Evolutionary conservation across 2,888 invertebrate genomes (phyloP).

Genomic region (Pyrocoelia pectoralis): DNA sequence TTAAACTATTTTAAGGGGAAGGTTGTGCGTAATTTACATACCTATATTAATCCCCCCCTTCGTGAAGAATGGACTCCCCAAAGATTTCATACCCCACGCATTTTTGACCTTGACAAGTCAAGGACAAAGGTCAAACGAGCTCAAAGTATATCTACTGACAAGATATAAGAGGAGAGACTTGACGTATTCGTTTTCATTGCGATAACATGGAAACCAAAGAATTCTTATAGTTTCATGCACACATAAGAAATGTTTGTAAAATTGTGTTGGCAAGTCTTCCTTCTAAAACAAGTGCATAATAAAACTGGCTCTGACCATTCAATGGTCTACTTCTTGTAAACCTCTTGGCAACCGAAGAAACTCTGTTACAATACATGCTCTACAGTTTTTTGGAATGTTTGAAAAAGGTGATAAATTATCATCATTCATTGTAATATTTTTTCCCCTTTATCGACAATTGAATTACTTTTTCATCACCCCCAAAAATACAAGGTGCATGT

Average conservation of each 20-base stretch:
- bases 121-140: no score
- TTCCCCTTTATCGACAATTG: neutral
- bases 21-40: no score
- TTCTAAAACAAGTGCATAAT: neutral
- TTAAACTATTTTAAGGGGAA: no score
- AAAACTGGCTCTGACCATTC: neutral
- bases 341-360: neutral
- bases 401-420: no score
- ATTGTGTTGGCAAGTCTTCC: neutral
- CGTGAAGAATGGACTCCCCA: no score
- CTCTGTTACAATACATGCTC: neutral
- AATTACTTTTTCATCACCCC: neutral
- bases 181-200: no score
- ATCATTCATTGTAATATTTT: neutral
- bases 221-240: neutral
- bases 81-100: no score
- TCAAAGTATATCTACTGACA: no score
- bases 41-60: no score
- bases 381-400: neutral
- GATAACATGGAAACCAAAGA: neutral
- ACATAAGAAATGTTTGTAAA: neutral
- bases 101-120: no score
- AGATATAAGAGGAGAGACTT: no score
- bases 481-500: slow-evolving; percentile 12
- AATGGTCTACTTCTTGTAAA: neutral